phyloP scores from a whole-genome alignment of 2,113 vertebrate species.

The Tichodroma muraria region DNA sequence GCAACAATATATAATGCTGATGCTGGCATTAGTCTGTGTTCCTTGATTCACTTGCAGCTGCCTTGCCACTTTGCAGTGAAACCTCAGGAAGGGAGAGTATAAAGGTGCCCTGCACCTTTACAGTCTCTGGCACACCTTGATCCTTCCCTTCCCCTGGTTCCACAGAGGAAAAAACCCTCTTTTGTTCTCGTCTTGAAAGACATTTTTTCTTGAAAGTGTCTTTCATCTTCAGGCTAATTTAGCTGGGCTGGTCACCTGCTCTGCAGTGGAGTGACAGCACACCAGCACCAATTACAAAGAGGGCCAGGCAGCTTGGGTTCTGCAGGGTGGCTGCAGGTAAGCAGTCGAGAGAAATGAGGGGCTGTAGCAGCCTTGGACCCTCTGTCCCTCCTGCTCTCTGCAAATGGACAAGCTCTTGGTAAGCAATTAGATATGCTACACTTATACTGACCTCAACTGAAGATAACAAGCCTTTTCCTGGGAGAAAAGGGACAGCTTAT shows the following conservation, averaged over 20 bases:
- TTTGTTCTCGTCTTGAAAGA: neutral
- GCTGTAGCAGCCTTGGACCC: neutral
- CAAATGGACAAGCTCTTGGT: neutral
- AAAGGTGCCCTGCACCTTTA: neutral
- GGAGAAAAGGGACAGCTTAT: neutral
- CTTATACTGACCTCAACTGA: neutral
- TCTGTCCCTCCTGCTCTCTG: neutral
- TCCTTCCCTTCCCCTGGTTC: neutral
- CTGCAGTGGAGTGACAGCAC: neutral
- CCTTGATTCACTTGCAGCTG: neutral
- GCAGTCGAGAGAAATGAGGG: neutral
- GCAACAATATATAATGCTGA: neutral
- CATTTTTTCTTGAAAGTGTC: no score
- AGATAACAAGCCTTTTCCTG: neutral
- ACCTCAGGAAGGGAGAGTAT: neutral
- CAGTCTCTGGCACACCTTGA: neutral
- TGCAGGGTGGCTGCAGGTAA: neutral
- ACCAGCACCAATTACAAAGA: neutral
- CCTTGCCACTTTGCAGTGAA: neutral
- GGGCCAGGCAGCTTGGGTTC: no score
- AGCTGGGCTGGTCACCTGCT: neutral
- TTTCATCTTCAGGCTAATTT: neutral
- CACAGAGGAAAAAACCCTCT: neutral
- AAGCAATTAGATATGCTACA: rapidly evolving
- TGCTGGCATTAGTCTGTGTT: neutral